Evolutionary conservation across 2,888 invertebrate genomes (phyloP).

Genomic region (Sinodicranocentrus sp.): DNA sequence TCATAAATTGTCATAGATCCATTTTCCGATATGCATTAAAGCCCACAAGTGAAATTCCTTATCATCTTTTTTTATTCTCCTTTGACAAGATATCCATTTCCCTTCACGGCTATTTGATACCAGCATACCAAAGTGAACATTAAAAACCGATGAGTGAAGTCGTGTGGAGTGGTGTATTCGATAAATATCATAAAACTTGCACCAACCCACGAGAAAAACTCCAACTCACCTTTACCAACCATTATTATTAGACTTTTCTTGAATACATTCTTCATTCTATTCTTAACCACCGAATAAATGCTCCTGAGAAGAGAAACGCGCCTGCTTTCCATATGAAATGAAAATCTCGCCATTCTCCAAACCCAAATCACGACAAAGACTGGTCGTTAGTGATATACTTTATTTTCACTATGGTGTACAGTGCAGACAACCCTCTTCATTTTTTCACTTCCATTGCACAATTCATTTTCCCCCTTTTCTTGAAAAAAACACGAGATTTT

Average conservation of each 20-base stretch:
- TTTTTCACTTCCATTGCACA: constrained; percentile 16
- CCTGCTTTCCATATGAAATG: too few relatives aligned
- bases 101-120: not conserved
- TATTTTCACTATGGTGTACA: not conserved
- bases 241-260: too few relatives aligned
- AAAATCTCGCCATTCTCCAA: too few relatives aligned
- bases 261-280: not conserved
- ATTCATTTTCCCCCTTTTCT: not conserved
- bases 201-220: too few relatives aligned
- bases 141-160: constrained; percentile 5
- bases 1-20: constrained; percentile 44
- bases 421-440: not conserved
- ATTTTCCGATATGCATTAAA: constrained; percentile 30
- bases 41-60: not conserved
- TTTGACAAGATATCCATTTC: not conserved
- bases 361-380: too few relatives aligned
- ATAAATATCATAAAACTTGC: too few relatives aligned
- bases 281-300: not conserved
- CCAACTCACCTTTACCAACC: too few relatives aligned
- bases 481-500: not conserved
- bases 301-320: too few relatives aligned
- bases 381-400: constrained; percentile 30
- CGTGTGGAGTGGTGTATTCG: not conserved
- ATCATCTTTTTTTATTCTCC: constrained; percentile 10
- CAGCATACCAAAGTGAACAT: constrained; percentile 17